Conservation (phyloP, 1,140 invertebrate species). For the Bombus sylvicola region DNA sequence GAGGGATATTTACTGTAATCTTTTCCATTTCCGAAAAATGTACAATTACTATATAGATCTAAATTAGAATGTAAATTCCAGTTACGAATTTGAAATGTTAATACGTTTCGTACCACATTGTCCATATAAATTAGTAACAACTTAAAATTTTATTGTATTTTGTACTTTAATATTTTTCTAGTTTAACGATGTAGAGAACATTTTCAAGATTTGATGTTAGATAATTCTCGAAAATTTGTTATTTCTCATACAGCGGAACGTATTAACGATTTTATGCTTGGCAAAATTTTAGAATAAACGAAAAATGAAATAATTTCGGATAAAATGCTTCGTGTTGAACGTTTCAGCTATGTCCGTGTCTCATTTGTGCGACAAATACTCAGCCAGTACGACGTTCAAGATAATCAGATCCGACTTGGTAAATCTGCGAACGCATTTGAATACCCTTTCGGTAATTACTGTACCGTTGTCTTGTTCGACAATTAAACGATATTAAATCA, state of each 20-base stretch:
- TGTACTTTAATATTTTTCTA: not conserved
- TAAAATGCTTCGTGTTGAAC: not conserved
- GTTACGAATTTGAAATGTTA: not conserved
- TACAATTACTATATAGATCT: not conserved
- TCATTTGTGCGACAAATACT: constrained; percentile 78
- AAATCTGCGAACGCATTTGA: constrained; percentile 71
- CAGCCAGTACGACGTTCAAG: constrained; percentile 70
- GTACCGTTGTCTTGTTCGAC: not conserved
- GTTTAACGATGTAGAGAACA: too few species aligned
- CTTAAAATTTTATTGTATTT: not conserved
- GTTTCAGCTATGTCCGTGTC: constrained; percentile 76
- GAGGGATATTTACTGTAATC: not conserved
- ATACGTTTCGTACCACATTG: not conserved
- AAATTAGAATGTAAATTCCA: not conserved
- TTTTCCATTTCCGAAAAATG: too few species aligned
- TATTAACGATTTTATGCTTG: not conserved
- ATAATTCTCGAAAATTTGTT: too few species aligned
- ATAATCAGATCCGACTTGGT: constrained; percentile 75
- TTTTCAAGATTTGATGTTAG: too few species aligned
- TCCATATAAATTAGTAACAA: not conserved
- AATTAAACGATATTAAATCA: not conserved
- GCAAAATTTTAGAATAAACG: not conserved
- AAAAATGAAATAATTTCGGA: not conserved
- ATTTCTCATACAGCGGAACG: not conserved
- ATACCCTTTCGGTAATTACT: constrained; percentile 74